Evolutionary conservation across 2,888 invertebrate genomes (phyloP).

Genomic region (Drosophila mulleri): DNA sequence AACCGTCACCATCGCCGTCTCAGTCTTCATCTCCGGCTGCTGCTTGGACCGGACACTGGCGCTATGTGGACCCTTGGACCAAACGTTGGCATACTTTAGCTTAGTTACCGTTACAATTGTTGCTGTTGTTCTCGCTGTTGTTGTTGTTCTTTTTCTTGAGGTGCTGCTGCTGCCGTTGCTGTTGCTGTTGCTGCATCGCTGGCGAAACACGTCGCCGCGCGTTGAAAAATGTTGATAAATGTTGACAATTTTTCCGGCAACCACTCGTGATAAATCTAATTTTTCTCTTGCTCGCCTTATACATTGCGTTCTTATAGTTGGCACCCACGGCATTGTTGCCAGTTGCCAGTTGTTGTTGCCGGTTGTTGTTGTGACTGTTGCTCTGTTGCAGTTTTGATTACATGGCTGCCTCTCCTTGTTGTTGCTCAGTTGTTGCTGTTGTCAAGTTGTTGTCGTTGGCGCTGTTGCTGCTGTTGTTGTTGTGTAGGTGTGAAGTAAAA

Average conservation of each 20-base stretch:
- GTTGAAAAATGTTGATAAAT: constrained; percentile 83
- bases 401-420: constrained; percentile 44
- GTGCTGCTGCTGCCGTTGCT: constrained; percentile 33
- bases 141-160: constrained; percentile 53
- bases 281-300: constrained; percentile 67
- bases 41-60: constrained; percentile 26
- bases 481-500: constrained; percentile 76
- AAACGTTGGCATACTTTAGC: constrained; percentile 63
- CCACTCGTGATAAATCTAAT: constrained; percentile 83
- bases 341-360: constrained; percentile 34
- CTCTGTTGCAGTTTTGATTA: constrained; percentile 61
- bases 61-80: constrained; percentile 26
- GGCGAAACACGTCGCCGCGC: constrained; percentile 71
- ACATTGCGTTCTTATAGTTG: constrained; percentile 60
- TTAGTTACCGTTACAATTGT: constrained; percentile 56
- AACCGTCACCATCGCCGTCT: constrained; percentile 19
- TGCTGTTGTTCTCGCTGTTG: constrained; percentile 21
- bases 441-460: constrained; percentile 26
- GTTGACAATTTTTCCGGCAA: constrained; percentile 83
- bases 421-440: constrained; percentile 40
- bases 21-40: constrained; percentile 35
- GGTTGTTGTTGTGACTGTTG: constrained; percentile 50
- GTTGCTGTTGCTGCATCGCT: constrained; percentile 41
- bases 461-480: constrained; percentile 5
- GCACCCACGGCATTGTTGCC: constrained; percentile 64